These are phyloP conservation scores for Saccopteryx leptura DNA, from an alignment of 2,113 vertebrate species.

Conservation along the genomic window DNA sequence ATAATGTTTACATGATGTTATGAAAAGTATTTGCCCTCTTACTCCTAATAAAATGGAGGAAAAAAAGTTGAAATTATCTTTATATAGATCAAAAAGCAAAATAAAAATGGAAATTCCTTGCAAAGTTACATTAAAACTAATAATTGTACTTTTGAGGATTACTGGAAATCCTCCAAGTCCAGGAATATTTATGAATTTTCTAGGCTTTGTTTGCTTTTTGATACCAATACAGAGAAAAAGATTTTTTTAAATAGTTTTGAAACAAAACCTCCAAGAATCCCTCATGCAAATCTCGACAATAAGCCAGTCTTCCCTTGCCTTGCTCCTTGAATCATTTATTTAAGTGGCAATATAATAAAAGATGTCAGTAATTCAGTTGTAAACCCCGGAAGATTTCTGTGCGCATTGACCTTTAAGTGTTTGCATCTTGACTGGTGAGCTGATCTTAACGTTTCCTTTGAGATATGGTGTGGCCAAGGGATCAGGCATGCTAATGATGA, in stretches of 20 bases:
- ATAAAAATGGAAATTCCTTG: background rate
- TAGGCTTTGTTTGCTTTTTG: background rate
- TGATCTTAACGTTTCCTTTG: slow-evolving; percentile 84
- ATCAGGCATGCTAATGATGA: slow-evolving; percentile 93
- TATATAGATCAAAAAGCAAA: background rate
- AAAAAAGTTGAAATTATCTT: background rate
- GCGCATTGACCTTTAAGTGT: slow-evolving; percentile 90
- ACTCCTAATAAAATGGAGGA: background rate
- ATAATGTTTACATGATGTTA: background rate
- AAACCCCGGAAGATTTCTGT: slow-evolving; percentile 89
- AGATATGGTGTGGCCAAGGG: slow-evolving; percentile 87
- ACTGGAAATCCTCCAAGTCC: background rate
- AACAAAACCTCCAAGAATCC: slow-evolving; percentile 72
- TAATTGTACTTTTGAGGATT: background rate
- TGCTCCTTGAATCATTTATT: slow-evolving; percentile 91
- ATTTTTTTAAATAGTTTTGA: slow-evolving; percentile 55
- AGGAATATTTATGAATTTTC: background rate
- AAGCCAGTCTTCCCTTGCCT: slow-evolving; percentile 84
- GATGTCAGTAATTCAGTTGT: slow-evolving; percentile 89
- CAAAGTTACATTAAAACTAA: background rate
- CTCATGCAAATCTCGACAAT: slow-evolving; percentile 84
- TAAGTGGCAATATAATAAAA: slow-evolving; percentile 92
- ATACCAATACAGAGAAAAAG: background rate
- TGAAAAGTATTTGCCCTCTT: background rate
- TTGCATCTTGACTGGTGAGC: slow-evolving; percentile 89